These are phyloP conservation scores for Eupithecia pulchellata DNA, from an alignment of 2,888 invertebrate species.

Conservation along the genomic window DNA sequence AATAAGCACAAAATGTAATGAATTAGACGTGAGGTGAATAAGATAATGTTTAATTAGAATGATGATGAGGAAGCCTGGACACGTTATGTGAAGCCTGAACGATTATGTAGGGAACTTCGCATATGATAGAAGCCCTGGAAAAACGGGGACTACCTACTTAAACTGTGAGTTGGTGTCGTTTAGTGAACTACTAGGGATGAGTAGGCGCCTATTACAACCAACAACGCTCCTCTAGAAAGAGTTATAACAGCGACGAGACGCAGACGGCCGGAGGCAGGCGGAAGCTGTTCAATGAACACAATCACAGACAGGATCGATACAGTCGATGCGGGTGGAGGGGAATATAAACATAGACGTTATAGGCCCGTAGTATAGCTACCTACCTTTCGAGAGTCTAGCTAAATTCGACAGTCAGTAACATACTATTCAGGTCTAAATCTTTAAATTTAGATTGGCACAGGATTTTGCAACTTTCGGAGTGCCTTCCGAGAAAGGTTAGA, in stretches of 20 bases:
- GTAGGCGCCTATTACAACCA: too few relatives aligned
- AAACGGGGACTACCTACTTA: too few relatives aligned
- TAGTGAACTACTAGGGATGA: too few relatives aligned
- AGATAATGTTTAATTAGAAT: background rate
- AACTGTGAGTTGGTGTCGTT: background rate
- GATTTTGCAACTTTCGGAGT: background rate
- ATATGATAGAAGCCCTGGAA: background rate
- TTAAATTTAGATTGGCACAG: background rate
- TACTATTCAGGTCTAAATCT: background rate
- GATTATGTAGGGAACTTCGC: background rate
- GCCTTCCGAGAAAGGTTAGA: background rate
- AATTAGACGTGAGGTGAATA: background rate
- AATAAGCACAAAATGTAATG: background rate
- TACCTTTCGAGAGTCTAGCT: background rate
- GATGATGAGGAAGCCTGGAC: background rate
- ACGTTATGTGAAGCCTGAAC: background rate
- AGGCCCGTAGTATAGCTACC: background rate
- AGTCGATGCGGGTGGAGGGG: slow-evolving; percentile 40
- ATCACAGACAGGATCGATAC: slow-evolving; percentile 45
- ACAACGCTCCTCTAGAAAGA: background rate
- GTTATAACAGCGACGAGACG: background rate
- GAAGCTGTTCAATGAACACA: slow-evolving; percentile 43
- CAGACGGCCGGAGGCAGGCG: slow-evolving; percentile 33
- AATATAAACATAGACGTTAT: slow-evolving; percentile 20
- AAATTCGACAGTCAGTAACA: background rate